A percentile compares a stretch with the other conserved stretches of the same genome.
These are phyloP conservation scores for Tetranychus truncatus DNA, from an alignment of 2,888 invertebrate species.

Conservation along the genomic window DNA sequence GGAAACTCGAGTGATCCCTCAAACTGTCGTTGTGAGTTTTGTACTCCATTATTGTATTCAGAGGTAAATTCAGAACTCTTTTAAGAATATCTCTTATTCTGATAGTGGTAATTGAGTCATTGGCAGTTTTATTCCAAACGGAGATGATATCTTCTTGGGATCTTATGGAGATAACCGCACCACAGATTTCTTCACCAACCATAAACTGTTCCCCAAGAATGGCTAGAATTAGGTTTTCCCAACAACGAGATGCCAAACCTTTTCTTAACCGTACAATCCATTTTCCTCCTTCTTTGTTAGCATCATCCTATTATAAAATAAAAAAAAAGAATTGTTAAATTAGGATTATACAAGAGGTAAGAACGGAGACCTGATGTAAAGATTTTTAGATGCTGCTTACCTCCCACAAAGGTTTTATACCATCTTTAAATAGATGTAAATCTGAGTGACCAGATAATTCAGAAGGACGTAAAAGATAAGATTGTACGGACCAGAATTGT, in stretches of 20 bases:
- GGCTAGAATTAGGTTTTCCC: conserved; percentile 96
- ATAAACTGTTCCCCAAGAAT: conserved; percentile 98
- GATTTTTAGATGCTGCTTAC: background rate
- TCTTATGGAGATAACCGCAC: conserved; percentile 82
- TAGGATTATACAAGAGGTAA: background rate
- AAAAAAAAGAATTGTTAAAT: background rate
- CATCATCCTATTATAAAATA: conserved; percentile 47
- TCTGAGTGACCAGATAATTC: conserved; percentile 77
- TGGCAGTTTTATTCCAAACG: conserved; percentile 88
- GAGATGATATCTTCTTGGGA: conserved; percentile 70
- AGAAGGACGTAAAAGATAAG: conserved; percentile 70
- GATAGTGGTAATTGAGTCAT: conserved; percentile 66
- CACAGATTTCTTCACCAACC: conserved; percentile 95
- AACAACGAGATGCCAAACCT: conserved; percentile 80
- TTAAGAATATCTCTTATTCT: conserved; percentile 85
- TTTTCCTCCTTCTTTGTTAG: conserved; percentile 89
- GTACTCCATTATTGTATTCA: conserved; percentile 82
- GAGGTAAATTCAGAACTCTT: conserved; percentile 80
- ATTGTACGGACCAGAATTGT: conserved; percentile 92
- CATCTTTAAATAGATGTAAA: conserved; percentile 89
- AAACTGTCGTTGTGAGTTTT: conserved; percentile 36
- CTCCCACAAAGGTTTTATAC: conserved; percentile 51
- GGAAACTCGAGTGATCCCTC: conserved; percentile 24
- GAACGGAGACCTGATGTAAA: background rate
- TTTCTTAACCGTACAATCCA: conserved; percentile 91